Conservation (phyloP, 2,888 invertebrate genomes). For the Merodon equestris region DNA sequence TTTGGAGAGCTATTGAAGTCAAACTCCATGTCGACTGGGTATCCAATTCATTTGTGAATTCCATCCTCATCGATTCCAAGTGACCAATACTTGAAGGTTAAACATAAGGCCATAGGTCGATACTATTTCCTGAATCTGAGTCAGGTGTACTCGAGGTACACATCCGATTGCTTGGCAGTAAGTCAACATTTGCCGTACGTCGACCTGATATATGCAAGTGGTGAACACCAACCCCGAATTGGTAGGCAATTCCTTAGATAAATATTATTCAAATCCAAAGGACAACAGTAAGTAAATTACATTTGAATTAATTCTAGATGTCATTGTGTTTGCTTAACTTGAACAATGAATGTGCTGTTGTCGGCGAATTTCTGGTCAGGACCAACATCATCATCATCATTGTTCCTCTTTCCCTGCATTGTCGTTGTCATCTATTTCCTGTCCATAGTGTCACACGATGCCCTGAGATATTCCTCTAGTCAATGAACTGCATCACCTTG, state of each 20-base stretch:
- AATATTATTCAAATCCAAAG: conserved; percentile 49
- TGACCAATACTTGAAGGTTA: conserved; percentile 13
- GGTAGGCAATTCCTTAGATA: conserved; percentile 56
- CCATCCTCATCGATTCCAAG: too few species aligned
- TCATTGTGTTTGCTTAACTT: conserved; percentile 49
- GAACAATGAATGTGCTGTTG: conserved; percentile 50
- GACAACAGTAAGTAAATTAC: conserved; percentile 59
- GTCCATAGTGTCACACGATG: conserved; percentile 5
- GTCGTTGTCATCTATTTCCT: conserved; percentile 35
- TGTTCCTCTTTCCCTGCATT: too few species aligned
- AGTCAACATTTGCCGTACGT: conserved; percentile 4
- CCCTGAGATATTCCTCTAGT: too few species aligned
- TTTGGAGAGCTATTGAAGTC: too few species aligned
- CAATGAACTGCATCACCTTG: too few species aligned
- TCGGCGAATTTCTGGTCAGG: conserved; percentile 55
- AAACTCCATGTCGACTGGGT: too few species aligned
- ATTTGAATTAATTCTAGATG: conserved; percentile 66
- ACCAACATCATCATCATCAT: conserved; percentile 24
- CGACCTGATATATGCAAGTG: conserved; percentile 9
- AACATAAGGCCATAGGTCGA: conserved; percentile 35
- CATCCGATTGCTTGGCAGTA: not conserved
- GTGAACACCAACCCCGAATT: conserved; percentile 44
- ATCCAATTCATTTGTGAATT: too few species aligned
- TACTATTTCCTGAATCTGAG: conserved; percentile 19
- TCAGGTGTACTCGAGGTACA: not conserved